These are phyloP conservation scores for Gobio occitaniae DNA, from an alignment of 2,797 vertebrate species.

Conservation along the genomic window DNA sequence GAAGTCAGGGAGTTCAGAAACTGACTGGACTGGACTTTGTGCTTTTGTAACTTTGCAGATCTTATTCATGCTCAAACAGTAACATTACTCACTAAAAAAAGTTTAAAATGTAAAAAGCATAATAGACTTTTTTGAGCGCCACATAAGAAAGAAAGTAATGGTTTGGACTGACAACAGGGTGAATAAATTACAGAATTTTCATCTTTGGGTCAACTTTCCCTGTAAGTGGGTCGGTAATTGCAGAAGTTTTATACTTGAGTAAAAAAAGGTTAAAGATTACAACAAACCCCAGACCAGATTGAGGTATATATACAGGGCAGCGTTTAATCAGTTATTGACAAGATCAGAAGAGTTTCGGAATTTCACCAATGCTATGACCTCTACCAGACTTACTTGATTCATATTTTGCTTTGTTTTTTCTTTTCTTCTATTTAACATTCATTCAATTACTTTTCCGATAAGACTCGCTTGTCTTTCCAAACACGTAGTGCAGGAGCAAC, in stretches of 20 bases:
- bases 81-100: neutral
- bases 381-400: slow-evolving; percentile 18
- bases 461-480: slow-evolving; percentile 47
- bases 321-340: neutral
- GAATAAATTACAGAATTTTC: neutral
- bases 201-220: neutral
- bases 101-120: neutral
- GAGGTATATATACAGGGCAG: neutral
- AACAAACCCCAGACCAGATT: neutral
- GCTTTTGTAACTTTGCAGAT: neutral
- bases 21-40: neutral
- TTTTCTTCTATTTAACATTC: slow-evolving; percentile 22
- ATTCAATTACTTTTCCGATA: slow-evolving; percentile 52
- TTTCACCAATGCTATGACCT: neutral
- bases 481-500: slow-evolving; percentile 53
- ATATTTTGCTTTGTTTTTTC: slow-evolving; percentile 17
- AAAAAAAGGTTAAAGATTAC: neutral
- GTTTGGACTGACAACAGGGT: neutral
- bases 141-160: neutral
- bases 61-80: neutral
- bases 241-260: neutral
- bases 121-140: neutral
- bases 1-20: neutral
- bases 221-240: neutral
- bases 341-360: neutral